phyloP scores from a whole-genome alignment of 2,888 invertebrate species.

The Eupithecia abbreviata region DNA sequence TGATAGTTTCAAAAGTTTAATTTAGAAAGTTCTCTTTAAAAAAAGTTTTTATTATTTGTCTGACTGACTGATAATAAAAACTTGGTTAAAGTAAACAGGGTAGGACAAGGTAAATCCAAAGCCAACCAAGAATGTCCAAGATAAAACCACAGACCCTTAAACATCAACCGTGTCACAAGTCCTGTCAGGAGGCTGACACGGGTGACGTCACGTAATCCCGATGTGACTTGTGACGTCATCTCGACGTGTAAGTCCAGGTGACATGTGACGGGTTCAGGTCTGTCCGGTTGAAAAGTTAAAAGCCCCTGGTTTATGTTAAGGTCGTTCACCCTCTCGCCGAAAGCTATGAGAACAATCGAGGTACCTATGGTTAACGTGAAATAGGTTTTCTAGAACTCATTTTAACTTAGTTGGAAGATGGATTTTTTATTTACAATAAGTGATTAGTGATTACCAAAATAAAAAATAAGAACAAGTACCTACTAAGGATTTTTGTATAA shows the following conservation, averaged over 20 bases:
- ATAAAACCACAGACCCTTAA: slow-evolving; percentile 12
- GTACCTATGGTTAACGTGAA: neutral
- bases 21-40: neutral
- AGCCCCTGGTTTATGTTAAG: neutral
- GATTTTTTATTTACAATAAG: no score
- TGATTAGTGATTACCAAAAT: neutral
- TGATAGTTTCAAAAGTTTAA: neutral
- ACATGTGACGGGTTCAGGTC: slow-evolving; percentile 7
- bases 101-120: neutral
- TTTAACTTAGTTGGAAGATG: neutral
- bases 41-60: neutral
- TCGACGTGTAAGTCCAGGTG: slow-evolving; percentile 14
- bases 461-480: neutral
- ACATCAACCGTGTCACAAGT: slow-evolving; percentile 9
- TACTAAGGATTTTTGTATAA: neutral
- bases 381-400: neutral
- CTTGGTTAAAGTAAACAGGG: no score
- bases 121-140: neutral
- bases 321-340: neutral
- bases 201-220: slow-evolving; percentile 42
- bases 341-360: neutral
- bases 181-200: slow-evolving; percentile 28
- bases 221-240: slow-evolving; percentile 43
- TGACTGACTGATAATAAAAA: no score
- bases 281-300: slow-evolving; percentile 9